Evolutionary conservation across 2,888 invertebrate species (phyloP).

Genomic region (Sepiola atlantica): DNA sequence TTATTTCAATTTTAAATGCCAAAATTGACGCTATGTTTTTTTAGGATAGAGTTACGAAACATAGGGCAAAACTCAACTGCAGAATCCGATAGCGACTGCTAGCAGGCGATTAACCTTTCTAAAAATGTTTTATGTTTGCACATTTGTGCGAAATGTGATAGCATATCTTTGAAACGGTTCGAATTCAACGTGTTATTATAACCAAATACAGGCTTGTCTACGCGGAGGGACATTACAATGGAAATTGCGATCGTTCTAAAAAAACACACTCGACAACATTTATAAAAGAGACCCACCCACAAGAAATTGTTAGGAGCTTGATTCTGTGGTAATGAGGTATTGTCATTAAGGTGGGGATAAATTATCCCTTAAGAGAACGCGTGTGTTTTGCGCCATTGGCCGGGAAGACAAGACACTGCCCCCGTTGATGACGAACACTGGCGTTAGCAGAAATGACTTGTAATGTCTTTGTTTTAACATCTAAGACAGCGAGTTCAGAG

Average conservation of each 20-base stretch:
- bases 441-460: too few relatives aligned
- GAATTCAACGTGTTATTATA: neutral
- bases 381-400: too few relatives aligned
- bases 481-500: too few relatives aligned
- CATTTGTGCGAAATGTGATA: neutral
- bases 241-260: neutral
- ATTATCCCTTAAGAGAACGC: too few relatives aligned
- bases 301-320: neutral
- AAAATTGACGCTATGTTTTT: neutral
- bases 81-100: neutral
- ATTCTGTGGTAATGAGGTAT: too few relatives aligned
- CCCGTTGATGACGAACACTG: too few relatives aligned
- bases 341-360: too few relatives aligned
- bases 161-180: neutral
- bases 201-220: neutral
- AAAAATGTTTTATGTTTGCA: neutral
- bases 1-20: slow-evolving; percentile 13
- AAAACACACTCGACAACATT: neutral
- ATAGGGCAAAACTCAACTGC: neutral
- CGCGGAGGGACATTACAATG: neutral
- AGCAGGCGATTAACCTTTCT: neutral
- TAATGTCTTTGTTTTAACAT: too few relatives aligned
- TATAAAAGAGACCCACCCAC: neutral
- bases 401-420: too few relatives aligned
- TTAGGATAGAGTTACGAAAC: neutral